Base-by-base conservation (phyloP, 1,140 invertebrate species). In the Drosophila rufa region DNA sequence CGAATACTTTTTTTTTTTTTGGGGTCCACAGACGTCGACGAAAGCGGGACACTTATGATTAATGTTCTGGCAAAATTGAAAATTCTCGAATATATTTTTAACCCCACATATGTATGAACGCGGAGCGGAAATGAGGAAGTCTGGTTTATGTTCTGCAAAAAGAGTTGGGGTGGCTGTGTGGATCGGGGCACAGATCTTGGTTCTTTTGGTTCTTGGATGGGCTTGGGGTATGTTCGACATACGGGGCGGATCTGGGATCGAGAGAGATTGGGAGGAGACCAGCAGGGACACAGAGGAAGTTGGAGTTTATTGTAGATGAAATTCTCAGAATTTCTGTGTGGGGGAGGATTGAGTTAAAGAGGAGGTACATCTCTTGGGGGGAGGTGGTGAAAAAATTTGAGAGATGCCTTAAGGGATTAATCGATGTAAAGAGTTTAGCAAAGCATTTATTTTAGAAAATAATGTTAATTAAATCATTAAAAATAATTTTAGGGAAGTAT, bases 141-240 rank as follows among this genome's bases (percentile, higher is more conserved):
- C 84, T 89, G 85, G 84, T 89, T 89, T 81, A 89, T 89, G 84
- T 90, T 81, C 77, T 90, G 84, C 75, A 90, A 81, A 87, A 80
- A 68, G 75, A 75, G 78, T 85, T 85, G 78, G 83, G 70, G 79
- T 86, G 75, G 70, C 60, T 51, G 12, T 46, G 62, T 55, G 36
- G 33, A 22, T 12, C 42, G 40, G 64, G 56, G 45, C 57, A 42
- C 42, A 38, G 51, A 33, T 61, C 42, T 42, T 69, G 59, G 47
- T 43, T 53, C 17, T 30, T 46, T 57, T 17, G 56, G 47, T 50
- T 22, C 17, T 3, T 11, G 33, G 33, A 9, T 40, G 53, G 33
- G 19, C 36, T 56, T 56, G 80, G 66, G 68, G 71, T 76, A 75
- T 82, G 82, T 50, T 53, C 60, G 56, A 82, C 82, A 86, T 78